Conservation (phyloP, 2,888 invertebrate species). For the Drosophila affinis region DNA sequence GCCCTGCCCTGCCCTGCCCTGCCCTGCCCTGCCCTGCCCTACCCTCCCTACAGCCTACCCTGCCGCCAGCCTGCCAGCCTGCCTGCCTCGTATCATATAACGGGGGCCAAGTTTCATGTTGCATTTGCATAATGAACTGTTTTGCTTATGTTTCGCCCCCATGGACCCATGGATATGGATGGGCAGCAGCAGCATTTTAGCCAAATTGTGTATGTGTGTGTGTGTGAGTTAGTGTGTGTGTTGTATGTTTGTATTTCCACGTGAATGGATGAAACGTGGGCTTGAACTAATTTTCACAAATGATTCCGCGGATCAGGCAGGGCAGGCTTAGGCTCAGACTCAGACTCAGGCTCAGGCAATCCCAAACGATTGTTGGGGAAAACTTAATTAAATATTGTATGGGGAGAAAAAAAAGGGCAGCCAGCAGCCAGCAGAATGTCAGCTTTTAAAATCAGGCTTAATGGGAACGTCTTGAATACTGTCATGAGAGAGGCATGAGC, state of each 20-base stretch:
- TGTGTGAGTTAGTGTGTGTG: slow-evolving; percentile 42
- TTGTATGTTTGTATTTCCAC: slow-evolving; percentile 33
- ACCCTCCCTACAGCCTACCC: neutral
- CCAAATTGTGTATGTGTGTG: slow-evolving; percentile 60
- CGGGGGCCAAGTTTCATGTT: slow-evolving; percentile 59
- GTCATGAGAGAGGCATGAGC: neutral
- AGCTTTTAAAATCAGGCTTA: slow-evolving; percentile 7
- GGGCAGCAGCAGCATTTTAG: slow-evolving; percentile 57
- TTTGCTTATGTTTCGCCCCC: slow-evolving; percentile 58
- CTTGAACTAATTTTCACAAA: slow-evolving; percentile 40
- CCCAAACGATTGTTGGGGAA: neutral
- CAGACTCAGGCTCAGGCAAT: neutral
- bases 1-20: neutral
- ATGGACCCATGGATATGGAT: slow-evolving; percentile 29
- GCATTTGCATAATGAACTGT: slow-evolving; percentile 74
- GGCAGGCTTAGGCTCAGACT: neutral
- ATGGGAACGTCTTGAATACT: slow-evolving; percentile 21
- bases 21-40: too few relatives aligned
- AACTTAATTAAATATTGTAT: neutral
- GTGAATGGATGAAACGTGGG: neutral
- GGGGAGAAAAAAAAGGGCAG: neutral
- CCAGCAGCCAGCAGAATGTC: neutral
- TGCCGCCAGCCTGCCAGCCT: neutral
- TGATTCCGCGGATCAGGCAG: slow-evolving; percentile 4
- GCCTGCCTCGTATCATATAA: slow-evolving; percentile 1